A percentile compares a stretch with the other conserved stretches of the same genome.
These are phyloP conservation scores for Mormyrops attenuatus DNA, from an alignment of 2,797 vertebrate genomes.

Conservation along the genomic window DNA sequence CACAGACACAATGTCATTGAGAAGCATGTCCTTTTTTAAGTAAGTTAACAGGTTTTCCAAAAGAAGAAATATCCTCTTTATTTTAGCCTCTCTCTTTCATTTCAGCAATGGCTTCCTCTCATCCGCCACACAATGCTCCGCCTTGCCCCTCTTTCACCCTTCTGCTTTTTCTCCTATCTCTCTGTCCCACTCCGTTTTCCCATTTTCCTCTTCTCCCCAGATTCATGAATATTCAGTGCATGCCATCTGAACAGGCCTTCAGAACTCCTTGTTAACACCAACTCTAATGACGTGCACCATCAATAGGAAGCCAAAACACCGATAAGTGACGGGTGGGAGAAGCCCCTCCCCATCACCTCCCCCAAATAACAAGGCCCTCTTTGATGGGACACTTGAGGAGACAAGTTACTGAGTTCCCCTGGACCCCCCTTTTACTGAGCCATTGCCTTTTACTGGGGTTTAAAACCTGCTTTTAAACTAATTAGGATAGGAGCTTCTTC, in stretches of 20 bases:
- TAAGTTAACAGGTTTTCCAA: neutral
- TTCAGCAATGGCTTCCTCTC: neutral
- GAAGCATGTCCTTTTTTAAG: neutral
- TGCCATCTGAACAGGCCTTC: slow-evolving; percentile 47
- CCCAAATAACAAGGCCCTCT: slow-evolving; percentile 50
- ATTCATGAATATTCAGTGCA: slow-evolving; percentile 62
- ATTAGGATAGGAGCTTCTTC: slow-evolving; percentile 47
- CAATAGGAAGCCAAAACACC: slow-evolving; percentile 49
- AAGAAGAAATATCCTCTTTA: neutral
- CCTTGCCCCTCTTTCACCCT: neutral
- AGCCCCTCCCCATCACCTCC: slow-evolving; percentile 28
- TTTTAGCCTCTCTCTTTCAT: neutral
- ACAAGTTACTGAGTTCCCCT: slow-evolving; percentile 46
- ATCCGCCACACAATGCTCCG: neutral
- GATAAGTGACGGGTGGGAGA: slow-evolving; percentile 51
- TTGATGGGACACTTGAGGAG: slow-evolving; percentile 52
- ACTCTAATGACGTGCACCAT: slow-evolving; percentile 48
- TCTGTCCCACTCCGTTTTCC: slow-evolving; percentile 35
- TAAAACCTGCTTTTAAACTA: slow-evolving; percentile 53
- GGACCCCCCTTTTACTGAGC: slow-evolving; percentile 45
- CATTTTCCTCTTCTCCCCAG: slow-evolving; percentile 50
- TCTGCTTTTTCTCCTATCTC: neutral
- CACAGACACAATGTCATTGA: neutral
- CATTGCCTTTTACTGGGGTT: slow-evolving; percentile 41
- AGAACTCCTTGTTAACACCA: slow-evolving; percentile 54